Conservation (phyloP, 2,888 invertebrate genomes). For the Xylota segnis region DNA sequence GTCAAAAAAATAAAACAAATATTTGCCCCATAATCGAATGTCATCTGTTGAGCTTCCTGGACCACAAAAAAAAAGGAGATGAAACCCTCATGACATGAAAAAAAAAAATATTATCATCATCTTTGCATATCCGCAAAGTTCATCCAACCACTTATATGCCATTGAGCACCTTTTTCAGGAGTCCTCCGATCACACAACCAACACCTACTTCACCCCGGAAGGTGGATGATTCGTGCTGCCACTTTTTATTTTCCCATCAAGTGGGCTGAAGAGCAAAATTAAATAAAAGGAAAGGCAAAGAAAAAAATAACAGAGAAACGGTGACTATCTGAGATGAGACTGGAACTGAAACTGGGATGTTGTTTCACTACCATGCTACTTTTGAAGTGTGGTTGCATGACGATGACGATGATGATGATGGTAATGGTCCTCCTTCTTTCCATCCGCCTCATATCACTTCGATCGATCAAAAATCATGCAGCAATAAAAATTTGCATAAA, state of each 20-base stretch:
- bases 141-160: conserved; percentile 47
- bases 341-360: conserved; percentile 15
- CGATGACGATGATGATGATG: conserved; percentile 54
- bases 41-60: conserved; percentile 57
- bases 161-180: conserved; percentile 70
- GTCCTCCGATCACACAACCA: conserved; percentile 59
- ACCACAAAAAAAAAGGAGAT: not conserved
- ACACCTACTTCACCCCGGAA: conserved; percentile 70
- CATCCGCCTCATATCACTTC: conserved; percentile 66
- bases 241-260: conserved; percentile 30
- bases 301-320: conserved; percentile 1
- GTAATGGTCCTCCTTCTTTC: conserved; percentile 60
- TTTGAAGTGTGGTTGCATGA: conserved; percentile 47
- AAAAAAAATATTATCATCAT: conserved; percentile 49
- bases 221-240: conserved; percentile 65
- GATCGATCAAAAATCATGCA: conserved; percentile 76
- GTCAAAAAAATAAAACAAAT: conserved; percentile 54
- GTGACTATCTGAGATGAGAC: conserved; percentile 35
- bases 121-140: conserved; percentile 42
- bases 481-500: conserved; percentile 76
- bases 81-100: conserved; percentile 26
- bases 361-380: conserved; percentile 14
- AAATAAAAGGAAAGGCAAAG: conserved; percentile 20
- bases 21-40: conserved; percentile 68
- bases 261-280: conserved; percentile 49